Percentiles rank a stretch among this genome's conserved stretches.
Evolutionary conservation across 2,797 vertebrate genomes (phyloP).

Genomic region (Podarcis lilfordi): DNA sequence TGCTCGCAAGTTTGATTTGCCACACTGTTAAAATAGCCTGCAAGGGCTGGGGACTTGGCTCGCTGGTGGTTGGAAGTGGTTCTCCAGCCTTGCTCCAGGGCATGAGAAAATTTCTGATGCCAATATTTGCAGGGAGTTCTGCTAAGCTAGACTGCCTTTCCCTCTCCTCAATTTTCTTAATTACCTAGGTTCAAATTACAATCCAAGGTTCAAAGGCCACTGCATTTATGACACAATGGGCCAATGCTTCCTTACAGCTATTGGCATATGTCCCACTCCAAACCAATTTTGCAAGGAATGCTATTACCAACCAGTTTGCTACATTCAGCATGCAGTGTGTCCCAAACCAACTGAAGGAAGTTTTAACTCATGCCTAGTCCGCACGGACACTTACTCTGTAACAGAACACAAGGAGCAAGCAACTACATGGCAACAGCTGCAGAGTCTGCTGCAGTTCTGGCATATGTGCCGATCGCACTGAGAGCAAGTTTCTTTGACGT

Average conservation of each 20-base stretch:
- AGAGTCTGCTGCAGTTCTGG: slow-evolving; percentile 71
- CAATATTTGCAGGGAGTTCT: too few relatives aligned
- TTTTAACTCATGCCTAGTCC: neutral
- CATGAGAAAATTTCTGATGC: too few relatives aligned
- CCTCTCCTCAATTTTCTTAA: too few relatives aligned
- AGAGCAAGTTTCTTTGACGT: slow-evolving; percentile 64
- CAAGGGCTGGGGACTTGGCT: neutral
- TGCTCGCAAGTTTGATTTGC: too few relatives aligned
- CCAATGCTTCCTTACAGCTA: neutral
- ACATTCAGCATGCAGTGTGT: neutral
- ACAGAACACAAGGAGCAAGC: slow-evolving; percentile 75
- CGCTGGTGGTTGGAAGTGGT: neutral
- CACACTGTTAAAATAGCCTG: too few relatives aligned
- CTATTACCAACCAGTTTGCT: neutral
- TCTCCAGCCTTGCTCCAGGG: neutral
- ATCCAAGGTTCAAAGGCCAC: neutral
- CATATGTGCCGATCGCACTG: slow-evolving; percentile 77
- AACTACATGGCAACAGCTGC: slow-evolving; percentile 67
- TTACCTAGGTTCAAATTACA: neutral
- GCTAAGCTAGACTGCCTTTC: neutral
- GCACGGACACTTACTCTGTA: slow-evolving; percentile 73
- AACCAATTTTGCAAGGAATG: neutral
- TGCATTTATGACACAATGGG: neutral
- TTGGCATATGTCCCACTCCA: neutral
- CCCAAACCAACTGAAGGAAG: neutral